These are phyloP conservation scores for Seriola quinqueradiata DNA, from an alignment of 2,113 vertebrate species.

Conservation along the genomic window DNA sequence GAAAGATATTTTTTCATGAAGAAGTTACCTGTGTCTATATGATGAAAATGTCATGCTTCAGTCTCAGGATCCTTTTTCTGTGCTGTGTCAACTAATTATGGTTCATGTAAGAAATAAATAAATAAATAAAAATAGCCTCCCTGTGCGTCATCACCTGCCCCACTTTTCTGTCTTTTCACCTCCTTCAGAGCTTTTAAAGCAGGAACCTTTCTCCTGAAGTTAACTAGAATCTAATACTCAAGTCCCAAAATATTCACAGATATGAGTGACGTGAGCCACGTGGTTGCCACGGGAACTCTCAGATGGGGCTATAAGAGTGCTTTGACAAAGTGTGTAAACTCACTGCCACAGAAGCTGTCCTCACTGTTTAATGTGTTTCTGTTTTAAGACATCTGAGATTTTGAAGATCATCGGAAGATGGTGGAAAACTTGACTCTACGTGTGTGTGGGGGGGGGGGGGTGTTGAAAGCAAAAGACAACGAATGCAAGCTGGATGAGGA, in stretches of 20 bases:
- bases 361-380: slow-evolving; percentile 29
- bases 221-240: slow-evolving; percentile 23
- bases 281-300: slow-evolving; percentile 37
- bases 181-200: slow-evolving; percentile 31
- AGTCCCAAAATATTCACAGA: slow-evolving; percentile 42
- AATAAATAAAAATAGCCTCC: background rate
- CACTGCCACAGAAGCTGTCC: slow-evolving; percentile 19
- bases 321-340: slow-evolving; percentile 53
- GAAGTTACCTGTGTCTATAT: slow-evolving; percentile 19
- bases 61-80: slow-evolving; percentile 21
- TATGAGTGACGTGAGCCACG: slow-evolving; percentile 34
- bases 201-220: slow-evolving; percentile 35
- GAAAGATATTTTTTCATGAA: slow-evolving; percentile 11
- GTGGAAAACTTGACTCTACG: slow-evolving; percentile 20
- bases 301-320: slow-evolving; percentile 28
- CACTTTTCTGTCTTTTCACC: slow-evolving; percentile 43
- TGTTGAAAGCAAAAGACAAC: slow-evolving; percentile 16
- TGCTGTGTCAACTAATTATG: slow-evolving; percentile 38
- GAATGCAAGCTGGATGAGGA: slow-evolving; percentile 13
- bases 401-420: slow-evolving; percentile 1
- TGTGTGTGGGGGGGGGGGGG: background rate
- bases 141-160: slow-evolving; percentile 67
- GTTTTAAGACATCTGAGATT: slow-evolving; percentile 44
- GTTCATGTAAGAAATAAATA: slow-evolving; percentile 39
- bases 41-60: slow-evolving; percentile 17